Base-by-base conservation (phyloP, 2,113 vertebrate genomes). In the Seriola quinqueradiata region DNA sequence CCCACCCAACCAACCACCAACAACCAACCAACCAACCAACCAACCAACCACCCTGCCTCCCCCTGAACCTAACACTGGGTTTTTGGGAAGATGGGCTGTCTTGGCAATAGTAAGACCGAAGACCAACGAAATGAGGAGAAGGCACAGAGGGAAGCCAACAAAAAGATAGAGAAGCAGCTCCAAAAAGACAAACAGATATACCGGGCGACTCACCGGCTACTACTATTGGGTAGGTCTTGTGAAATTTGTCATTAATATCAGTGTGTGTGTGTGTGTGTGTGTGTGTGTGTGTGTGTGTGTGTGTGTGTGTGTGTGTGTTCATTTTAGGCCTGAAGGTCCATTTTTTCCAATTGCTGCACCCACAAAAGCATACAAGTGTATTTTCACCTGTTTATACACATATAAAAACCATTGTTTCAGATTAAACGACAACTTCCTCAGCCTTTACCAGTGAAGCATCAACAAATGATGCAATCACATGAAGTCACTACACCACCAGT, bases 111-210 rank as follows among this genome's bases (percentile, higher is more conserved):
- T 92, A 98, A 98, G 95, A 98, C 97, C 28, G 96, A 98, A 96
- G 97, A 97, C 95, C 97, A 98, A 94, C 95, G 96, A 86, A 97
- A 97, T 92, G 97, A 98, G 89, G 97, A 97, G 95, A 98, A 98
- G 95, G 95, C 96, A 89, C 96, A 97, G 95, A 95, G 97, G 71
- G 97, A 97, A 92, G 96, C 96, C 92, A 98, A 98, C 95, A 98
- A 97, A 90, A 97, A 97, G 92, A 98, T 98, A 89, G 97, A 97
- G 90, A 98, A 97, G 86, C 97, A 98, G 95, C 96, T 98, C 85
- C 97, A 98, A 91, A 97, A 98, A 95, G 97, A 98, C 96, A 98
- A 98, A 94, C 97, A 97, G 95, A 96, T 97, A 90, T 98, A 97
- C 94, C 92, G 97, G 88, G 97, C 97, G 55, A 98, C 97, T 87